phyloP scores from a whole-genome alignment of 2,797 vertebrate genomes.

The Sardinella longiceps region DNA sequence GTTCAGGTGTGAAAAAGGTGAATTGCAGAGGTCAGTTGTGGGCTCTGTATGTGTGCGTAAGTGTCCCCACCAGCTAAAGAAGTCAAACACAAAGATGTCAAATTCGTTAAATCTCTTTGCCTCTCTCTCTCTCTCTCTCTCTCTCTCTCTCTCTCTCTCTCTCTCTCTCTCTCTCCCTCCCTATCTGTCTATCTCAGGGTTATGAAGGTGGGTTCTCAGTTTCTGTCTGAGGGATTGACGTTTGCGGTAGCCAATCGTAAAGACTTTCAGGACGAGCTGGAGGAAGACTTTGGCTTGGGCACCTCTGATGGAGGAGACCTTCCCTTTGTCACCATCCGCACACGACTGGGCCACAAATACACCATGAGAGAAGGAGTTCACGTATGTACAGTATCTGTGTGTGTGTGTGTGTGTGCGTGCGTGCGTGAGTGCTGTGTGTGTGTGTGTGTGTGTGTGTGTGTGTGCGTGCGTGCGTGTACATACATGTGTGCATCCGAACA shows the following conservation, averaged over 20 bases:
- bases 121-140: neutral
- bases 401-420: neutral
- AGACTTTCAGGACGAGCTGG: conserved; percentile 75
- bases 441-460: neutral
- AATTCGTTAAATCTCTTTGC: no score
- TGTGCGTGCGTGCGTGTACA: no score
- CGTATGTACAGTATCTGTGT: conserved; percentile 73
- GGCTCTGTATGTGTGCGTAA: no score
- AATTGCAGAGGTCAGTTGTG: no score
- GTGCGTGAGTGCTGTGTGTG: no score
- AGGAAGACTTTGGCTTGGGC: conserved; percentile 75
- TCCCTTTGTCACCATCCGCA: conserved; percentile 73
- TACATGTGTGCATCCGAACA: no score
- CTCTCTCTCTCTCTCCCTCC: neutral
- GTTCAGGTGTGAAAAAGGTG: no score
- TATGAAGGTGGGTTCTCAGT: conserved; percentile 72
- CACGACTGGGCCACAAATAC: conserved; percentile 75
- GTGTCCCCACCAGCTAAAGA: no score
- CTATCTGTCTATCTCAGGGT: conserved; percentile 61
- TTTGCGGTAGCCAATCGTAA: conserved; percentile 75
- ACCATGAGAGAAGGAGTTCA: conserved; percentile 82
- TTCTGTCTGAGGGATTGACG: conserved; percentile 61
- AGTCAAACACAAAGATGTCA: no score
- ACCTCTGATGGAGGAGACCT: conserved; percentile 66
- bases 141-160: conserved; percentile 2